These are phyloP conservation scores for Corydoras maculifer DNA, from an alignment of 2,113 vertebrate species.

Conservation along the genomic window DNA sequence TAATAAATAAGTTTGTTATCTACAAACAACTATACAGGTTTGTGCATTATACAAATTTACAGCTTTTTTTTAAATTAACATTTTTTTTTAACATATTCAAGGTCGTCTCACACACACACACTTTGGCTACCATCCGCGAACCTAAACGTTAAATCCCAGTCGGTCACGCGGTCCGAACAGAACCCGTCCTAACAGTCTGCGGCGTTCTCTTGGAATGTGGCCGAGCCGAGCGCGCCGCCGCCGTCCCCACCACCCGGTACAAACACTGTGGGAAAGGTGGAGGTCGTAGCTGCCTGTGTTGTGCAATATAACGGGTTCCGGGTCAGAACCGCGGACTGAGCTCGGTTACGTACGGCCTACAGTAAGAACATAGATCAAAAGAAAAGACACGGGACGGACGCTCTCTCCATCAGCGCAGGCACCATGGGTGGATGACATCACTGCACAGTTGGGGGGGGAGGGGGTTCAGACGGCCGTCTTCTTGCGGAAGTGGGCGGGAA, in stretches of 20 bases:
- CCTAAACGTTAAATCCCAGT: slow-evolving; percentile 45
- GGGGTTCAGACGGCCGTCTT: slow-evolving; percentile 48
- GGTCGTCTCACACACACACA: slow-evolving; percentile 24
- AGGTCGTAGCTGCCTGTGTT: slow-evolving; percentile 54
- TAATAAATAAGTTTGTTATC: no score
- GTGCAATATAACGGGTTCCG: slow-evolving; percentile 22
- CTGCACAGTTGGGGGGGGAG: slow-evolving; percentile 22
- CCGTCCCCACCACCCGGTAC: slow-evolving; percentile 30
- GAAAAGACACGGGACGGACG: not conserved
- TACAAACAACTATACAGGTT: no score
- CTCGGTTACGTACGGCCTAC: no score
- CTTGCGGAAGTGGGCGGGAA: slow-evolving; percentile 71
- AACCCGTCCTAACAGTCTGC: slow-evolving; percentile 31
- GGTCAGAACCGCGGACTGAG: no score
- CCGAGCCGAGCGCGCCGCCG: slow-evolving; percentile 49
- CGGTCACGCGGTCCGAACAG: slow-evolving; percentile 2
- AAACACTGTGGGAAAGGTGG: slow-evolving; percentile 32
- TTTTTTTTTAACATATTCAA: slow-evolving; percentile 56
- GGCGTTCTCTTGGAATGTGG: slow-evolving; percentile 59
- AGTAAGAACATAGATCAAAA: slow-evolving; percentile 1
- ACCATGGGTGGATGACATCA: slow-evolving; percentile 32
- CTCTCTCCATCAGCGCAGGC: slow-evolving; percentile 42
- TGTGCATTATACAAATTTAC: slow-evolving; percentile 74
- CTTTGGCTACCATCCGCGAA: slow-evolving; percentile 35
- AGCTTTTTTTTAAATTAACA: slow-evolving; percentile 65